Base-by-base conservation (phyloP, 2,113 vertebrate species). In the Myotis davidii region DNA sequence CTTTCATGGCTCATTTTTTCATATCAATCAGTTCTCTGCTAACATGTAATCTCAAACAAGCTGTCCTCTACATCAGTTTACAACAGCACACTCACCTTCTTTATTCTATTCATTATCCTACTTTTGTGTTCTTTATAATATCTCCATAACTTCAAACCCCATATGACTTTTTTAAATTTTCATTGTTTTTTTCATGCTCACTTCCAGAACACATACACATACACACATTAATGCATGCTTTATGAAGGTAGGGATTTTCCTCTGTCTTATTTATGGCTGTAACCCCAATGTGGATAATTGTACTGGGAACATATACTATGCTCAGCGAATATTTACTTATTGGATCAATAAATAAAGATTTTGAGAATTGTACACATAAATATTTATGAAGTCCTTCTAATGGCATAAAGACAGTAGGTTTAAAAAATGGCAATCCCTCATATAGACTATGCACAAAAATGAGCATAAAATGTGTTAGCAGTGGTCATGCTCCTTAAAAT, bases 251-350 rank as follows among this genome's bases (percentile, higher is more conserved):
- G 16, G 3, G 13, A 16, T 61, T 86, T 91, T 59, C 59, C 14
- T 91, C 18, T 74, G 27, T 73, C 3, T 61, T 16, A 69, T 48
- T 78, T 73, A 56, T 67, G 48, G 5, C 3, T 73, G 0, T 27
- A 72, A 67, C 1, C 6, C 7, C 34, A 90, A 3, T 69, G 0
- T 70, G 10, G 37, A 37, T 45, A 88, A 82, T 78, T 92, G 14
- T 88, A 69, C 25, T 56, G 54, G 14, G 5, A 82, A 48, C 45
- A 73, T 81, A 3, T 25, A 78, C 6, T 77, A 2, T 29, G 2
- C 9, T 39, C 52, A 65, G 61, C 25, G 93, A 86, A 94, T 93
- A 82, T 76, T 78, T 86, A 83, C 25, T 54, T 37, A n/a, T 70
- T 32, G 1, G 89, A 61, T 89, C 39, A 83, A 81, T 79, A 82